Conservation (phyloP, 2,797 vertebrate species). For the Ataeniobius toweri region DNA sequence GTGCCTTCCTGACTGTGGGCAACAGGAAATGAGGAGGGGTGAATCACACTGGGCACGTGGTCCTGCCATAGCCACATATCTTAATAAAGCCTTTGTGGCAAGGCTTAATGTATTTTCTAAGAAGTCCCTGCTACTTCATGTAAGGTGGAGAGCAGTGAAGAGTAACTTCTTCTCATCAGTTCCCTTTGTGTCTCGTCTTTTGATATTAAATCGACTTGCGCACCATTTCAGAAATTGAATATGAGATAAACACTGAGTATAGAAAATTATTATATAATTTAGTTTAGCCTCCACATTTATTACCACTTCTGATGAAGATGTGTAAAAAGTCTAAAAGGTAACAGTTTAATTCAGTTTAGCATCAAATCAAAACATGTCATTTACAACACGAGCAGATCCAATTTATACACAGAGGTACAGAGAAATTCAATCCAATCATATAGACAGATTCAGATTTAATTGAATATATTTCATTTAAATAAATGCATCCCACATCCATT, state of each 20-base stretch:
- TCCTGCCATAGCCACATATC: conserved; percentile 27
- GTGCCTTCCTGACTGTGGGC: conserved; percentile 45
- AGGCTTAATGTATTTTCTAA: conserved; percentile 33
- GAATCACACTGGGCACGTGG: conserved; percentile 55
- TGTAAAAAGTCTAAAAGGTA: neutral
- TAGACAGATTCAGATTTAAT: too few relatives aligned
- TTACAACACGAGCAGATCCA: too few relatives aligned
- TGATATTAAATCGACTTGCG: neutral
- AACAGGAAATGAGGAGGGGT: conserved; percentile 70
- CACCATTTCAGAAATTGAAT: neutral
- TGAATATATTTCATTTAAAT: too few relatives aligned
- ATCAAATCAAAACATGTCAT: too few relatives aligned
- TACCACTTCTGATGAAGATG: neutral
- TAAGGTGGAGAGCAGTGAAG: neutral
- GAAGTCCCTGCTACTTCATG: conserved; percentile 14
- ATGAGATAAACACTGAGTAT: neutral
- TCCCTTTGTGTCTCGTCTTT: neutral
- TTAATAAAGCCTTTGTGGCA: conserved; percentile 47
- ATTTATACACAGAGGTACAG: too few relatives aligned
- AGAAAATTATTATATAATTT: neutral
- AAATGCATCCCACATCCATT: too few relatives aligned
- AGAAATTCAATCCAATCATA: too few relatives aligned
- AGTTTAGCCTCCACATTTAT: neutral
- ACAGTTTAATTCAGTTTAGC: neutral
- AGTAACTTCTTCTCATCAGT: neutral